Evolutionary conservation across 92 coral and sea anemone species (phyloP), one percentile per base, ranked within the genome.

Genomic region (Zoanthus solanderi): DNA sequence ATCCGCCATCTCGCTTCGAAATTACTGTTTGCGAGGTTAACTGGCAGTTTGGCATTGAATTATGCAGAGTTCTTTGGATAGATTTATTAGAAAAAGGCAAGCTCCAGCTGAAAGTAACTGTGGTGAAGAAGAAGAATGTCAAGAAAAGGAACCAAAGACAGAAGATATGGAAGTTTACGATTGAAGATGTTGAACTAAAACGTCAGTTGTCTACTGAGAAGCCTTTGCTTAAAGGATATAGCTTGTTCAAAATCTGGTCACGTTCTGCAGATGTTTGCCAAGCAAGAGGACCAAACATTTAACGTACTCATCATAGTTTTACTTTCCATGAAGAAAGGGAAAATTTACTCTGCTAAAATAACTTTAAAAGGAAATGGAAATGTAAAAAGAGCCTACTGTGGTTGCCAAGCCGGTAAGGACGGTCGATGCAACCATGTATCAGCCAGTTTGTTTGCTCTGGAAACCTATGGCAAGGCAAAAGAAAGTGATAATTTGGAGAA

Each of bases 371-470:
- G 18, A 58, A 58, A 77, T 77, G 83, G 83, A 50, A 77, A 30
- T 57, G 18, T 44, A 48, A 37, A 48, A 6, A 77, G 28, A 17
- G 66, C 83, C 45, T 57, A 46, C 66, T 77, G 83, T 77, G 83
- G 83, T 57, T 77, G 83, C 28, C 83, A 60, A 30, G 81, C 81
- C n/a, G 61, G 81, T 16, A 54, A 9, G 13, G 81, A 76, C 34
- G 81, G 58, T 76, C 81, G 81, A 13, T 54, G 65, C 65, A 58
- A 58, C 65, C 65, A 58, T 58, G 65, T 58, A 58, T 9, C 65
- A 58, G 65, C 68, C 67, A 77, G 83, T 77, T 77, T 77, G 83
- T 46, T 77, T 77, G 83, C 83, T 29, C 66, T 45, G 16, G 83
- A 77, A 46, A 77, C 42, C 60, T 45, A 77, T 54, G 42, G 60